Conservation (phyloP, 35 echinoderm and acorn worm genomes). For the Hemicentrotus pulcherrimus region DNA sequence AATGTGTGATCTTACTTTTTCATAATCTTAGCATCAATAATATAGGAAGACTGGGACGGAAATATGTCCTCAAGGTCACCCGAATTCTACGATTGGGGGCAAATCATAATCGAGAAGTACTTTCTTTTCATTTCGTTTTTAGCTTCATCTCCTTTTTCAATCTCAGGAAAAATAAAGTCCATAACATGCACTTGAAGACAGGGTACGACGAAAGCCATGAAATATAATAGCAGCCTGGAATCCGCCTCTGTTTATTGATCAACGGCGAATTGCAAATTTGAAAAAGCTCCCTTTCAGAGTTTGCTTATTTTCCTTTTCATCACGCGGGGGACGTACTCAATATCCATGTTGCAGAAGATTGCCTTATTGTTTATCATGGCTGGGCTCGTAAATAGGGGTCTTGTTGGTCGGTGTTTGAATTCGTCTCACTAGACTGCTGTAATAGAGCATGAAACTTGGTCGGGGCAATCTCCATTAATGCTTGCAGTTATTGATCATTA, state of each 20-base stretch:
- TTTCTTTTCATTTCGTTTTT: background rate
- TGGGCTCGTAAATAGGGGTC: background rate
- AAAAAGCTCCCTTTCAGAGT: conserved; percentile 3
- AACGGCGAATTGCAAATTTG: background rate
- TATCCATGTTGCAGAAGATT: conserved; percentile 2
- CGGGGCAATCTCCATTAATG: background rate
- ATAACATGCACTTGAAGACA: background rate
- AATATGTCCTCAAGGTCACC: background rate
- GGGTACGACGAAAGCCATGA: background rate
- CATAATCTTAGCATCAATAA: no score
- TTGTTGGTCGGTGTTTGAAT: background rate
- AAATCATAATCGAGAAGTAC: background rate
- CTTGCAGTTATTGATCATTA: background rate
- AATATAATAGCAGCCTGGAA: background rate
- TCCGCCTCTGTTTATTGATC: background rate
- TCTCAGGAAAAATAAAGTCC: background rate
- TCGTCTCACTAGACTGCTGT: background rate
- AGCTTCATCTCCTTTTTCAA: background rate
- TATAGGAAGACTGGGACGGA: background rate
- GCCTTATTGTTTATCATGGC: background rate
- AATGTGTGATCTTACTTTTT: no score
- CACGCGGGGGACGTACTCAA: background rate
- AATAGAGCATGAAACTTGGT: background rate
- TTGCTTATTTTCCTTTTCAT: conserved; percentile 13
- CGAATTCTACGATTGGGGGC: background rate